Evolutionary conservation across 2,888 invertebrate genomes (phyloP), one percentile per base, ranked within the genome.

Genomic region (Amphipyra berbera): DNA sequence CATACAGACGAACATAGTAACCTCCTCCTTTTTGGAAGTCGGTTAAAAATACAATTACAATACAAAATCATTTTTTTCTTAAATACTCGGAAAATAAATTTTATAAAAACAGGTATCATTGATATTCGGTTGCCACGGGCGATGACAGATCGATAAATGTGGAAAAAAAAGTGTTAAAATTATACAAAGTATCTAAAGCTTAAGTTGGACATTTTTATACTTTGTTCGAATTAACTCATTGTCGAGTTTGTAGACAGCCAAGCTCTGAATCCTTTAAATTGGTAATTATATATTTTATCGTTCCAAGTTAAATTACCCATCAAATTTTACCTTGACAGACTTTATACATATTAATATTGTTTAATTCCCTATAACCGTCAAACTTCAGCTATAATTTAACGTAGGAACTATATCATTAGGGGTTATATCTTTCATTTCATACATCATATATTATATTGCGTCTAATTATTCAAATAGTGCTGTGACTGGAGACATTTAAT

Each of bases 241-340:
- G 30, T 30, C 30, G 6, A 10, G 37, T 37, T 37, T 37, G 12
- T 7, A 37, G 12, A 6, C 37, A 37, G 37, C 37, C 8, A 37
- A 10, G 10, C 10, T 9, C 37, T 37, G 12, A 37, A 37, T 37
- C 37, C 8, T 37, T 37, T 37, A 10, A 7, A 37, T 10, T 10
- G 1, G 9, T 37, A 37, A 4, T 7, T 54, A 14, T 14, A 40
- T 37, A 48, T 48, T 66, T 58, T 53, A 35, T 53, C 38, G 38
- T 58, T 41, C 40, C 1, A 48, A 57, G 56, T 57, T 48, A 48
- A 57, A 56, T 56, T 35, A 37, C 44, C 37, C 48, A 58, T 58
- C 21, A 49, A 58, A 58, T 44, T 58, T 35, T 27, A 37, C 49
- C 35, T 27, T 14, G 38, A 38, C 30, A 6, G 21, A 38, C 35